phyloP scores from a whole-genome alignment of 2,113 vertebrate genomes.

The Ciconia boyciana region DNA sequence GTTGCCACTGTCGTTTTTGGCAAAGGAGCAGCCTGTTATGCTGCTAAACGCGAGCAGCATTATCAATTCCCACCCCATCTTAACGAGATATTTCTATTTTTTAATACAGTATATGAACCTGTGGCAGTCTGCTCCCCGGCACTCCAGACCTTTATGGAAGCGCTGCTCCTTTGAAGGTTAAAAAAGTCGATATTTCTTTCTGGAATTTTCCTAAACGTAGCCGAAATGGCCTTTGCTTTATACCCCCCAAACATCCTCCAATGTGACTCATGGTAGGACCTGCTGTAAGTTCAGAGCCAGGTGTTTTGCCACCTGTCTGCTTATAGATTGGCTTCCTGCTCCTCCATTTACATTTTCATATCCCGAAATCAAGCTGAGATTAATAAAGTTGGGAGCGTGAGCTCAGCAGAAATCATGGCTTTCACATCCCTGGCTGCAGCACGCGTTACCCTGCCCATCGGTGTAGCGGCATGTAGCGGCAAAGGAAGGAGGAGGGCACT shows the following conservation, averaged over 20 bases:
- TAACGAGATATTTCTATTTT: fast-evolving
- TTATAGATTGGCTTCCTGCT: not conserved
- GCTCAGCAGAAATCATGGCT: slow-evolving; percentile 53
- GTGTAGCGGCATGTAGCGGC: not conserved
- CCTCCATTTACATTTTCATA: not conserved
- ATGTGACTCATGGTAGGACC: not conserved
- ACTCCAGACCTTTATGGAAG: not conserved
- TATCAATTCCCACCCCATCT: not conserved
- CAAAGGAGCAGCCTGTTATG: not conserved
- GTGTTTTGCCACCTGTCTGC: not conserved
- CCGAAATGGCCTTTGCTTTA: not conserved
- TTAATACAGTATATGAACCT: not conserved
- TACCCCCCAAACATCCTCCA: not conserved
- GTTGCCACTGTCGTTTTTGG: not conserved
- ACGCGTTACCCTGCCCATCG: not conserved
- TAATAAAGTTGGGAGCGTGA: not conserved
- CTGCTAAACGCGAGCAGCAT: not conserved
- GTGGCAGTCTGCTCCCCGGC: not conserved
- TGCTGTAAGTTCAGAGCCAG: not conserved
- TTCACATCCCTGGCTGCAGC: slow-evolving; percentile 7
- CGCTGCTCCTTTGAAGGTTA: not conserved
- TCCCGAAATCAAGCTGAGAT: not conserved
- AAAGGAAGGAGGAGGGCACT: not conserved
- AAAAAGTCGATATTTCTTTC: not conserved
- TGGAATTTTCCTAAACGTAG: slow-evolving; percentile 27